Evolutionary conservation across 1,140 invertebrate species (phyloP), one percentile per base, ranked within the genome.

Genomic region (Lepidurus apus): DNA sequence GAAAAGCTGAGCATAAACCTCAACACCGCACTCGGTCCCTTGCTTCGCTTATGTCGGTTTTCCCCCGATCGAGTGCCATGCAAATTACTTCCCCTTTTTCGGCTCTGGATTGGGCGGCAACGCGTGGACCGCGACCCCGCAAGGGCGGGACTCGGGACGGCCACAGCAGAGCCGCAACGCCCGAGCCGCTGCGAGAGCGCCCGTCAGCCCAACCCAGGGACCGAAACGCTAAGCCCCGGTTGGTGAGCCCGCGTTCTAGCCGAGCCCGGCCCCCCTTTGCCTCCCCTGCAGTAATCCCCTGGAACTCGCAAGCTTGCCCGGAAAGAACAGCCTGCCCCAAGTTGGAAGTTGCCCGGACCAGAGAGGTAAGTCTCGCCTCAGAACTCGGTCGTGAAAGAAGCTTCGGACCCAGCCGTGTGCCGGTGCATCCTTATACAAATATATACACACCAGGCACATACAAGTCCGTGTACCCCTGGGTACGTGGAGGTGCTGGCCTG

Each of bases 301-400:
- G 53, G 17, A 13, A n/a, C 21, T 7, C 53, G n/a, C 13, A 0
- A 65, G 53, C 53, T 65, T 65, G 53, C n/a, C 53, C 21, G n/a
- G n/a, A 65, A 65, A 65, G 53, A 21, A 65, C 53, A 65, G 21
- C 53, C 53, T 21, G 21, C 53, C 34, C 53, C 53, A 65, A 65
- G 53, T 65, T 21, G 53, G 21, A 65, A 65, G 53, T 65, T 65
- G 53, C 53, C 53, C 6, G 17, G 53, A 65, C 45, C 17, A 13
- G 53, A 65, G 53, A 65, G 53, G 53, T 65, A 65, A 65, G 53
- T 65, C 53, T 65, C 53, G 53, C 53, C 53, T 65, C 17, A 65
- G 53, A 65, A 65, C 53, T 65, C 53, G 53, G 53, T 65, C 53
- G 53, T 65, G 53, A 65, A 65, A 65, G 53, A 65, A 65, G 53